Evolutionary conservation across 2,113 vertebrate genomes (phyloP), one percentile per base, ranked within the genome.

Genomic region (Neomonachus schauinslandi): DNA sequence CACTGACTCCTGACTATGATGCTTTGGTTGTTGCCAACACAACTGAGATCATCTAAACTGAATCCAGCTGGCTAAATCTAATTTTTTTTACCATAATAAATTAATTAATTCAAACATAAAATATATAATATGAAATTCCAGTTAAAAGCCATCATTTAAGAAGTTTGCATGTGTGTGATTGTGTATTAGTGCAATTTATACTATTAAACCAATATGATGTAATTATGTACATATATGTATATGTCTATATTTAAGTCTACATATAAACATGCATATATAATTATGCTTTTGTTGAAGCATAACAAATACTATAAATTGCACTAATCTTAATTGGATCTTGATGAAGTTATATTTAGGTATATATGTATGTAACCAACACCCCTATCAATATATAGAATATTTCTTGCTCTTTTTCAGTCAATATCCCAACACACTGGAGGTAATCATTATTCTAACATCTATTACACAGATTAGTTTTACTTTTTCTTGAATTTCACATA

Each of bases 41-140:
- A n/a, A 69, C 9, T 69, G 15, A 2, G 16, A n/a, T 69, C 15
- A n/a, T n/a, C 65, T 69, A 69, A 69, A 69, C 16, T 69, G 31
- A n/a, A 7, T n/a, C 65, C 33, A 8, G 7, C 31, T 19, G 16
- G 65, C 33, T n/a, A 69, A 19, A n/a, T 69, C 15, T 69, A n/a
- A n/a, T 59, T 63, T 31, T 65, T 65, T 65, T 69, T 18, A 69
- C 15, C 33, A 69, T n/a, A 69, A n/a, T n/a, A 69, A 28, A 61
- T 28, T 63, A 26, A 61, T 61, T n/a, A 80, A 79, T 93, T 93
- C 57, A 87, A 67, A 61, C 21, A 36, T 77, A 22, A 76, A 8
- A 9, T 83, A 5, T 79, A 79, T 92, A 63, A 61, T 71, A 7
- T 76, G 42, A 89, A 97, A 95, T 89, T 71, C 53, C n/a, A 87